Evolutionary conservation across 2,113 vertebrate genomes (phyloP).

Genomic region (Podiceps cristatus): DNA sequence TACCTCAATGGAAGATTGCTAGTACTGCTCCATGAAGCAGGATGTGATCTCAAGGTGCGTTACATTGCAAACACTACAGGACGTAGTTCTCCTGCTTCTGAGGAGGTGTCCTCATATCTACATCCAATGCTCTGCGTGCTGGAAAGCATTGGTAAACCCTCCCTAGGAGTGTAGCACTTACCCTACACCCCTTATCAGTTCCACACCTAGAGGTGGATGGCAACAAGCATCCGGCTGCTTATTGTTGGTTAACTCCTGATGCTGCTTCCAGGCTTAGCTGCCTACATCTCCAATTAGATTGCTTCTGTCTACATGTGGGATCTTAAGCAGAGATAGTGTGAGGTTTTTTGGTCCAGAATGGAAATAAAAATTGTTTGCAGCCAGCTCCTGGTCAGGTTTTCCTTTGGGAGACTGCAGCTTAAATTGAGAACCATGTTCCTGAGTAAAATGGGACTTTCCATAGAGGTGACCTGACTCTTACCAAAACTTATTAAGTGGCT

Average conservation of each 20-base stretch:
- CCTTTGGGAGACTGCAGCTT: fast-evolving
- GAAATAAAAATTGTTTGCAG: background rate
- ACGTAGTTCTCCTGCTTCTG: background rate
- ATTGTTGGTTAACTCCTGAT: background rate
- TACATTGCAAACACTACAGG: background rate
- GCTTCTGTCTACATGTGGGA: background rate
- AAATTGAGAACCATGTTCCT: background rate
- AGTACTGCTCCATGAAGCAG: background rate
- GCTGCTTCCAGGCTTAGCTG: background rate
- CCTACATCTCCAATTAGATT: background rate
- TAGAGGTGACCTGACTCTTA: background rate
- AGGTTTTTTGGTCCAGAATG: background rate
- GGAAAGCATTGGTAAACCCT: background rate
- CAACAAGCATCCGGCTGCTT: background rate
- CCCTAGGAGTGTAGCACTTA: background rate
- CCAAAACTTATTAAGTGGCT: background rate
- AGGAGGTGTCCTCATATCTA: background rate
- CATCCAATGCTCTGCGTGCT: background rate
- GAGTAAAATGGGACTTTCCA: background rate
- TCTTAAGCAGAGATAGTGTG: background rate
- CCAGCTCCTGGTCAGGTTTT: background rate
- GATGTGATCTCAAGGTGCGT: background rate
- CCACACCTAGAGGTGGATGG: background rate
- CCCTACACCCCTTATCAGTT: background rate
- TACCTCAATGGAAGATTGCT: background rate